A percentile compares a stretch with the other conserved stretches of the same genome.
These are phyloP conservation scores for Mormyrus lacerda DNA, from an alignment of 2,113 vertebrate species.

Conservation along the genomic window DNA sequence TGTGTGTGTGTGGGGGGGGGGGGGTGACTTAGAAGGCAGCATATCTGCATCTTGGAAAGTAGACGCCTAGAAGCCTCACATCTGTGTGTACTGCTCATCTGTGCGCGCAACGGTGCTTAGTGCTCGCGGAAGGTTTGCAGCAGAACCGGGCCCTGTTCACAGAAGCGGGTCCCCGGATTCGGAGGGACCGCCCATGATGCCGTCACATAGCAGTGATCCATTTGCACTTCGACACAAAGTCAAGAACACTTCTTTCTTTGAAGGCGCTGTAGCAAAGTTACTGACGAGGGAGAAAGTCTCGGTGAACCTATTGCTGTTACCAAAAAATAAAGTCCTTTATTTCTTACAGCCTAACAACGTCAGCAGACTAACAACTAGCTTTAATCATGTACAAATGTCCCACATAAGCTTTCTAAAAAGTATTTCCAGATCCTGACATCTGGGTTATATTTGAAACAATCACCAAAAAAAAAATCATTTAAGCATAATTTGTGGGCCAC, in stretches of 20 bases:
- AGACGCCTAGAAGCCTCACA: constrained; percentile 47
- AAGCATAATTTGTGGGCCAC: constrained; percentile 7
- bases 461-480: not conserved
- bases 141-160: not conserved
- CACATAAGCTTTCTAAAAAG: not conserved
- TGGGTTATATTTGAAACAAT: not conserved
- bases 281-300: not conserved
- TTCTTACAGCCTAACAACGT: not conserved
- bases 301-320: not conserved
- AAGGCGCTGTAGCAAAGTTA: not conserved
- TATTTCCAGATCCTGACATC: not conserved
- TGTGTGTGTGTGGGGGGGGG: not conserved
- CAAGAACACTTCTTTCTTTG: not conserved
- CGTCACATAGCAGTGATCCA: not conserved
- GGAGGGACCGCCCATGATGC: not conserved
- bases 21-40: constrained; percentile 44
- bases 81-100: constrained; percentile 48
- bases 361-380: not conserved
- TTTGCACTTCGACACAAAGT: not conserved
- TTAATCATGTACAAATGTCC: not conserved
- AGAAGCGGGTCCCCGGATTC: no score
- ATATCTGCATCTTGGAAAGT: constrained; percentile 50
- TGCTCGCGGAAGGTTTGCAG: not conserved
- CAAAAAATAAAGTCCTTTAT: not conserved
- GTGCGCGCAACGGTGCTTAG: constrained; percentile 36